Evolutionary conservation across 2,888 invertebrate genomes (phyloP).

Genomic region (Pheosia gnoma): DNA sequence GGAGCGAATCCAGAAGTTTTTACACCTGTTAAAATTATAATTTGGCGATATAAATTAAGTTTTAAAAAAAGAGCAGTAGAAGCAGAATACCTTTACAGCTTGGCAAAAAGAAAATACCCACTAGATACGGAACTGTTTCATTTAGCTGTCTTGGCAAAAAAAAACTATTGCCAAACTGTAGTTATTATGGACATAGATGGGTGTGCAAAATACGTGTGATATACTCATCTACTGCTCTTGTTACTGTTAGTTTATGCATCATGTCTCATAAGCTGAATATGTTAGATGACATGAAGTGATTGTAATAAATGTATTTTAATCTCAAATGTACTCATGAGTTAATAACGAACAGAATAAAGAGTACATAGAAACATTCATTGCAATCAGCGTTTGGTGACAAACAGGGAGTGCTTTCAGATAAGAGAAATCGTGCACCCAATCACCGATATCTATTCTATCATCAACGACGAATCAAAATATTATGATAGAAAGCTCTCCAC

Average conservation of each 20-base stretch:
- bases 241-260: slow-evolving; percentile 75
- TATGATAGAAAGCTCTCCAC: slow-evolving; percentile 74
- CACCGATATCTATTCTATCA: slow-evolving; percentile 60
- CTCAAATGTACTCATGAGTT: slow-evolving; percentile 44
- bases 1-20: slow-evolving; percentile 76
- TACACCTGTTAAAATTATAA: slow-evolving; percentile 67
- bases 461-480: slow-evolving; percentile 38
- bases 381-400: slow-evolving; percentile 64
- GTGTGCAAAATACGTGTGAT: slow-evolving; percentile 32
- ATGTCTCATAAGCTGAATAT: slow-evolving; percentile 72
- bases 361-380: slow-evolving; percentile 61
- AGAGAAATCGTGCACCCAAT: slow-evolving; percentile 79
- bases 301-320: slow-evolving; percentile 67
- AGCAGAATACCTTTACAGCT: slow-evolving; percentile 37
- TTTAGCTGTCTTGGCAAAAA: neutral
- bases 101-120: neutral
- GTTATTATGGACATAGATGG: slow-evolving; percentile 23
- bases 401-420: slow-evolving; percentile 77
- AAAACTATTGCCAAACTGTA: slow-evolving; percentile 5
- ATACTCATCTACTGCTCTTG: slow-evolving; percentile 66
- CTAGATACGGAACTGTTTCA: neutral
- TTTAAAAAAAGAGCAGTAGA: slow-evolving; percentile 64
- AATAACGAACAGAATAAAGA: slow-evolving; percentile 17
- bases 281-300: slow-evolving; percentile 75
- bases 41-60: slow-evolving; percentile 28